Percentiles rank a stretch among this genome's conserved stretches.
These are phyloP conservation scores for Leptura quadrifasciata DNA, from an alignment of 2,888 invertebrate genomes.

Conservation along the genomic window DNA sequence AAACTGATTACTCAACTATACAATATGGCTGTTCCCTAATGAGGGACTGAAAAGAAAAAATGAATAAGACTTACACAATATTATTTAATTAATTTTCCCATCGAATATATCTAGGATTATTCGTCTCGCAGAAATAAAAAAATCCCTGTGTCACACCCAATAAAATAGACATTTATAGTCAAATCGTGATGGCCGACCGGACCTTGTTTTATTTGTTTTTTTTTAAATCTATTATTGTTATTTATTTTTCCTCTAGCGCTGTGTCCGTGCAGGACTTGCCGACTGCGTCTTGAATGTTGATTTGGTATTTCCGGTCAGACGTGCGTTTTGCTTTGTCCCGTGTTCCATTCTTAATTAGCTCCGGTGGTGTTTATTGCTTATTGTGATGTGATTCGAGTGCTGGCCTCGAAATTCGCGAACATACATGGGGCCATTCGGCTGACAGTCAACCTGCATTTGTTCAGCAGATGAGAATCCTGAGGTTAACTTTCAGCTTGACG, in stretches of 20 bases:
- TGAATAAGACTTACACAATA: no score
- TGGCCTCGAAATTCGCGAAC: neutral
- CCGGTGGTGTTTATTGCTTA: conserved; percentile 18
- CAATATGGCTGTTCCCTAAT: no score
- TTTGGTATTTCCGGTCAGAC: conserved; percentile 34
- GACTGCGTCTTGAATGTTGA: conserved; percentile 34
- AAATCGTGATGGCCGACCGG: neutral
- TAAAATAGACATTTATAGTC: conserved; percentile 17
- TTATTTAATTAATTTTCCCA: no score
- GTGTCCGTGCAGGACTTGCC: conserved; percentile 15
- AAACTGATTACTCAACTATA: no score
- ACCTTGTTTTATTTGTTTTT: conserved; percentile 14
- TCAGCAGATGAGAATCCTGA: neutral
- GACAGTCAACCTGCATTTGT: neutral
- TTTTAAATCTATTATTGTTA: neutral
- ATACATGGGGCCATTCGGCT: no score
- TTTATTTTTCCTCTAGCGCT: conserved; percentile 17
- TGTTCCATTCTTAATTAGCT: conserved; percentile 29
- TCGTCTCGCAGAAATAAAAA: neutral
- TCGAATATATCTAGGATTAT: no score
- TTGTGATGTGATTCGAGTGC: conserved; percentile 7
- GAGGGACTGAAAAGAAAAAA: no score
- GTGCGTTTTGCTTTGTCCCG: conserved; percentile 24
- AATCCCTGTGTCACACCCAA: neutral
- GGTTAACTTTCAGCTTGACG: no score